Evolutionary conservation across 2,797 vertebrate species (phyloP).

Genomic region (Trachurus trachurus): DNA sequence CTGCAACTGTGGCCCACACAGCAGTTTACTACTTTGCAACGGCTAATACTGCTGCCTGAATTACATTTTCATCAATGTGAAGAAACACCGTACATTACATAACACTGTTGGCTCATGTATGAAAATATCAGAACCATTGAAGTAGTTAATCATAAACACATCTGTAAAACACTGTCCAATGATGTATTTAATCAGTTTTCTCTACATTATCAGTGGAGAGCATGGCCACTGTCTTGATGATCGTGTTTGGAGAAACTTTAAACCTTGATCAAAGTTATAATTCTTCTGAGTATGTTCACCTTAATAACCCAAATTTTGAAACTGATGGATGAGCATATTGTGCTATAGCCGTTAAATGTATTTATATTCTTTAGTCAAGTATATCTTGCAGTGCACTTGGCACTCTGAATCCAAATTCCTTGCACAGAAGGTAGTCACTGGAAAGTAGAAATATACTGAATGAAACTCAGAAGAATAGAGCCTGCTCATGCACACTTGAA

Average conservation of each 20-base stretch:
- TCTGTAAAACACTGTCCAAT: no score
- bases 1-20: background rate
- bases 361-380: background rate
- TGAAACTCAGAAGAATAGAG: background rate
- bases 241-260: background rate
- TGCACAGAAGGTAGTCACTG: no score
- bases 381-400: no score
- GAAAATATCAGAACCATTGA: no score
- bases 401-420: no score
- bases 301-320: background rate
- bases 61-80: background rate
- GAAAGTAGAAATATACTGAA: background rate
- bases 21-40: conserved; percentile 12
- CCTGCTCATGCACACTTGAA: background rate
- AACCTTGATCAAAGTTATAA: no score
- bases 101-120: no score
- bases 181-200: no score
- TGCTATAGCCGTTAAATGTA: background rate
- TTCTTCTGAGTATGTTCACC: no score
- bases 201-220: no score
- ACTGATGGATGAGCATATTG: background rate
- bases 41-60: background rate
- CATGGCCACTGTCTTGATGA: background rate
- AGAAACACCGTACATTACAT: background rate
- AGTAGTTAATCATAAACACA: no score